Percentiles rank a stretch among this genome's conserved stretches.
Evolutionary conservation across 2,888 invertebrate species (phyloP).

Genomic region (Steromphala cineraria): DNA sequence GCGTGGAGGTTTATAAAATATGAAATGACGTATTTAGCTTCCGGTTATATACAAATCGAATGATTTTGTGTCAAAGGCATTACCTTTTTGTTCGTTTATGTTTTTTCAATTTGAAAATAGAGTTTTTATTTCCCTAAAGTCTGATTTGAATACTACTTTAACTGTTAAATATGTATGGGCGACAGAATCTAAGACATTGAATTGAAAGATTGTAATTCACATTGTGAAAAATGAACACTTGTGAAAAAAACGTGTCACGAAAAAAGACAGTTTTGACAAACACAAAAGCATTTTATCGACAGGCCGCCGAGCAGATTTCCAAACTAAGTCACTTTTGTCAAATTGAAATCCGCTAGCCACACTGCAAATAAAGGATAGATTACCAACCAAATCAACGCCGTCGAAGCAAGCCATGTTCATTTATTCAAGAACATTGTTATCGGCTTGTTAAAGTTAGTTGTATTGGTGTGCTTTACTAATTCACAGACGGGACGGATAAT

Average conservation of each 20-base stretch:
- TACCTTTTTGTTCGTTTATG: too few species aligned
- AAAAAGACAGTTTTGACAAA: too few species aligned
- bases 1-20: not conserved
- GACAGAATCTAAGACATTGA: too few species aligned
- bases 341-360: not conserved
- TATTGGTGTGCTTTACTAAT: constrained; percentile 14
- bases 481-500: not conserved
- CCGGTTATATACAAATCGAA: not conserved
- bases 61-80: not conserved
- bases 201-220: too few species aligned
- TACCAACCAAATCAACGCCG: not conserved
- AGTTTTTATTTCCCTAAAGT: too few species aligned
- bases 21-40: not conserved
- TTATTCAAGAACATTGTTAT: not conserved
- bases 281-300: too few species aligned
- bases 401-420: not conserved
- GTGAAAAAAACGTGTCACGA: too few species aligned
- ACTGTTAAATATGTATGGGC: too few species aligned
- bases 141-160: too few species aligned
- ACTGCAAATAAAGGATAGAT: not conserved
- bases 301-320: too few species aligned
- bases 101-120: too few species aligned
- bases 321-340: not conserved
- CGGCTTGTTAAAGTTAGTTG: not conserved
- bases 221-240: too few species aligned